A percentile compares a stretch with the other conserved stretches of the same genome.
Evolutionary conservation across 2,113 vertebrate species (phyloP).

Genomic region (Dipodomys ordii): DNA sequence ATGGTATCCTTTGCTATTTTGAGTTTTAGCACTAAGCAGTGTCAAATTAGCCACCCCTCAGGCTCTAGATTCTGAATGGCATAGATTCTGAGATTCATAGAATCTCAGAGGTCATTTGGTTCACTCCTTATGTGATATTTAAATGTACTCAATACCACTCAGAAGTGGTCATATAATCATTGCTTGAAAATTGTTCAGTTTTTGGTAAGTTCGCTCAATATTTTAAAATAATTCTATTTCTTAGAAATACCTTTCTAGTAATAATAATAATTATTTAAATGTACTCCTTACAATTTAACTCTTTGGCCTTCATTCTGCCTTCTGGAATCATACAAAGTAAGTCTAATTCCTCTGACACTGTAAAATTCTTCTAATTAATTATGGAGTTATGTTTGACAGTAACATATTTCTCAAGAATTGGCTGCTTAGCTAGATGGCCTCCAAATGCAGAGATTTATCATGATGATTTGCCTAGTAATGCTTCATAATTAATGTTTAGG

Average conservation of each 20-base stretch:
- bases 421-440: conserved; percentile 54
- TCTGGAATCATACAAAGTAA: conserved; percentile 49
- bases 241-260: conserved; percentile 42
- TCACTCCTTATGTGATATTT: not conserved
- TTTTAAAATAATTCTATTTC: conserved; percentile 30
- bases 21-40: conserved; percentile 27
- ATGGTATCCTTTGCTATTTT: conserved; percentile 2
- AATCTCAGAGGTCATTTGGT: not conserved
- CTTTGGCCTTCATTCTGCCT: conserved; percentile 38
- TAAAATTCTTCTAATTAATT: conserved; percentile 67
- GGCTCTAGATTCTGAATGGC: not conserved
- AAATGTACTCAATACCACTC: not conserved
- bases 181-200: conserved; percentile 36
- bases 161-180: not conserved
- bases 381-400: conserved; percentile 63
- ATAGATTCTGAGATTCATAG: not conserved
- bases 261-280: not conserved
- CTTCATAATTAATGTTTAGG: conserved; percentile 67
- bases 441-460: conserved; percentile 53
- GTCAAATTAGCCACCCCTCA: not conserved
- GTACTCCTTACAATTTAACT: conserved; percentile 10
- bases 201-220: conserved; percentile 5
- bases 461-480: conserved; percentile 59
- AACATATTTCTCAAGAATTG: conserved; percentile 68
- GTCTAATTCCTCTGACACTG: conserved; percentile 52